Evolutionary conservation across 2,113 vertebrate genomes (phyloP), one percentile per base, ranked within the genome.

Genomic region (Hippoglossus stenolepis): DNA sequence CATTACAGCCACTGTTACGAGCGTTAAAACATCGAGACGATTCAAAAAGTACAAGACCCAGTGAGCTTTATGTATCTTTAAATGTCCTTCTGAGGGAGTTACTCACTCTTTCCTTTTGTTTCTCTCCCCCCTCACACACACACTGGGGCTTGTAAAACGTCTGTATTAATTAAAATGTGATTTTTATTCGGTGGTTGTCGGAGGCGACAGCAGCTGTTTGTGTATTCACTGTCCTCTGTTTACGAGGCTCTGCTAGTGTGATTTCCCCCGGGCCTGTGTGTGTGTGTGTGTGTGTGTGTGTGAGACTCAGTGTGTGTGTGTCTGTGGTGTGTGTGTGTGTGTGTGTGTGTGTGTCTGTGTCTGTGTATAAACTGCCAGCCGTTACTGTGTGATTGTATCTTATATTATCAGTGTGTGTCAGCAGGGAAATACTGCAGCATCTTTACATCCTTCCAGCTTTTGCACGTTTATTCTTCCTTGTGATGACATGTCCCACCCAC

Each of bases 181-280:
- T 60, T 83, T 89, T 87, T 79, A 81, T 75, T 38, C 21, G 72
- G 77, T 24, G 87, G 67, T 65, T 49, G 73, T 77, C 70, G 10
- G 43, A 38, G 65, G 74, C 70, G 2, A 63, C 57, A 17, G 71
- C 79, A 76, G 79, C 81, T 83, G 81, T 73, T 59, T 58, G 60
- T 23, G 61, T 83, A 57, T 80, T 53, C 51, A 53, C 87, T n/a
- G 21, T 62, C 71, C 61, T 53, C 56, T 31, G 67, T 91, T 89
- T 86, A 88, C 54, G 54, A 85, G 77, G 14, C 68, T 49, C 75
- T 23, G 75, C 63, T 57, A 51, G 83, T 17, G 21, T 81, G 67
- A 91, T 91, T 87, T 91, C 87, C 83, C 51, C 20, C 7, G 51
- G 51, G 51, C 53, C n/a, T 70, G 51, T 70, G 38, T 70, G 40